Evolutionary conservation across 30 jellyfish, hydroid and myxozoan species (phyloP), one percentile per base, ranked within the genome.

Genomic region (Pelagia noctiluca): DNA sequence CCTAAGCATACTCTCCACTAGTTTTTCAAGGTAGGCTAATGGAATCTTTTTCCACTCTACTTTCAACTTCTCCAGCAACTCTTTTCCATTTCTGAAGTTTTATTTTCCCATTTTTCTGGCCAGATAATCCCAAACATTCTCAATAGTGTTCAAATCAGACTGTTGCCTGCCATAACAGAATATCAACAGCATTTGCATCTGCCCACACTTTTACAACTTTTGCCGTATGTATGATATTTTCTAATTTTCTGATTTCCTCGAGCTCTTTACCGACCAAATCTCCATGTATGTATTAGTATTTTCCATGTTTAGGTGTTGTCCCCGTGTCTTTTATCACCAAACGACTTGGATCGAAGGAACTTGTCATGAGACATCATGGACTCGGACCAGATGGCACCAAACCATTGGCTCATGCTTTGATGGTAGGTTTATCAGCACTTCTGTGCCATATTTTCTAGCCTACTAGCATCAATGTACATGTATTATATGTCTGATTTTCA

Each of bases 331-430:
- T 66, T 35, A 22, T 86, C 10, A 34, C 34, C 24, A 66, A 76
- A 36, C 24, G 86, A 36, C 86, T 86, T 21, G 90, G 86, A 34
- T 21, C 50, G 1, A 66, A 35, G 26, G 64, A 63, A 0, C 29
- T 77, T 52, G 50, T 63, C 13, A 86, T 86, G 96, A 76, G 84
- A 49, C 83, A 86, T 42, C 96, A 76, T 36, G 90, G 96, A 2
- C 75, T 86, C 13, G 96, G 96, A 0, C 76, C 86, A 2, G 30
- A 60, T 28, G 96, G 96, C 5, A 42, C 84, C 34, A 69, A 47
- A 31, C 82, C 96, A 21, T 46, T 86, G 22, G 90, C 87, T 8
- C 32, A 37, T 48, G 96, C 96, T 7, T 71, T 86, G 36, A 21
- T 53, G 90, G 96, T 86, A 50, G 12, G 86, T 26, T 13, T 3